Conservation (phyloP, 2,888 invertebrate genomes). For the Dioctria linearis region DNA sequence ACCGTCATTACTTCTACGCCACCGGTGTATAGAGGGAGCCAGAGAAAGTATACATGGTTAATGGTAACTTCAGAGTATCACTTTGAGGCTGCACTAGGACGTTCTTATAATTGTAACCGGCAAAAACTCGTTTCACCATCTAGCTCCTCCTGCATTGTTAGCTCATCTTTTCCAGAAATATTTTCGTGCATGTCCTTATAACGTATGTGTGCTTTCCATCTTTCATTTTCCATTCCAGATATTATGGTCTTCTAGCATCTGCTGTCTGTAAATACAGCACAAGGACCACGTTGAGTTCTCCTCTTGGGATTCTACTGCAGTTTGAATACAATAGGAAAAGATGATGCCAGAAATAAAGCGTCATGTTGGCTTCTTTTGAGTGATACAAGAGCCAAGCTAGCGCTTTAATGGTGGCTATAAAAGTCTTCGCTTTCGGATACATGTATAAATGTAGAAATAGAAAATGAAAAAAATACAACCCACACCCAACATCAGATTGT, state of each 20-base stretch:
- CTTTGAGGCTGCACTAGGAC: constrained; percentile 24
- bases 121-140: not conserved
- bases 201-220: not conserved
- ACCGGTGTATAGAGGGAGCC: not conserved
- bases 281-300: not conserved
- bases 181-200: constrained; percentile 16
- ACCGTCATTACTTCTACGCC: constrained; percentile 19
- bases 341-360: constrained; percentile 11
- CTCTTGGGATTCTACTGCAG: constrained; percentile 1
- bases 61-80: constrained; percentile 35
- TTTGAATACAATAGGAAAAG: not conserved
- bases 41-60: constrained; percentile 3
- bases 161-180: constrained; percentile 1
- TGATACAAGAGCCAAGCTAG: not conserved
- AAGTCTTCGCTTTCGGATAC: not conserved
- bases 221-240: not conserved
- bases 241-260: not conserved
- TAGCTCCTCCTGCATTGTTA: constrained; percentile 5
- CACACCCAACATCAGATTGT: too few relatives aligned
- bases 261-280: not conserved
- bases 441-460: not conserved
- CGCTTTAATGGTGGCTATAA: constrained; percentile 28
- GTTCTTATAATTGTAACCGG: constrained; percentile 17
- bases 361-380: not conserved
- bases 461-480: too few relatives aligned